Evolutionary conservation across 2,797 vertebrate genomes (phyloP).

Genomic region (Parauchenoglanis ngamensis): DNA sequence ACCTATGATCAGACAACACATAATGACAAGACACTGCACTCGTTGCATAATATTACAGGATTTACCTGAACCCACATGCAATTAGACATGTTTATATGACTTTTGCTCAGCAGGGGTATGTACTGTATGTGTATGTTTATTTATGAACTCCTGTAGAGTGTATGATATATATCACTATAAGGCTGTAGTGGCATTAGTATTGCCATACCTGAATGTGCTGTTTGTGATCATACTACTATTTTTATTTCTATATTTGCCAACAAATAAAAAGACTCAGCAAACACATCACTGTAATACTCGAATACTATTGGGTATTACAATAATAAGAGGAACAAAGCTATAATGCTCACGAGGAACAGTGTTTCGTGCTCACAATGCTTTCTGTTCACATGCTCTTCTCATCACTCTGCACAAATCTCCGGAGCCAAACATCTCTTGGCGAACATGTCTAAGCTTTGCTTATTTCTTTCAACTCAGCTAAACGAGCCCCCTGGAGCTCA

Average conservation of each 20-base stretch:
- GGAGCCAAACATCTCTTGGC: conserved; percentile 50
- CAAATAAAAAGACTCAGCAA: not conserved
- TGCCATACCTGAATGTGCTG: conserved; percentile 2
- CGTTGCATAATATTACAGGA: conserved; percentile 4
- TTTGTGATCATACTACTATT: conserved; percentile 9
- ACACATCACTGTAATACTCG: not conserved
- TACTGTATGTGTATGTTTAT: conserved; percentile 11
- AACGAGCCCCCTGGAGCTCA: conserved; percentile 48
- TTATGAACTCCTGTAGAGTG: conserved; percentile 1
- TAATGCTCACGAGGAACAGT: conserved; percentile 28
- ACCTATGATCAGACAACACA: conserved; percentile 19
- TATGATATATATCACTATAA: conserved; percentile 15
- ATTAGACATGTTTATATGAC: conserved; percentile 21
- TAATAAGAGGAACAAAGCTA: conserved; percentile 20
- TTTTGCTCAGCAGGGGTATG: conserved; percentile 13
- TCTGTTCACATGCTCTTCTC: conserved; percentile 54
- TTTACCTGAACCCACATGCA: not conserved
- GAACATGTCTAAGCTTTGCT: conserved; percentile 44
- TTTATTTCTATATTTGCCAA: conserved; percentile 15
- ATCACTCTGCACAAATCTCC: conserved; percentile 52
- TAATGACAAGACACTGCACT: conserved; percentile 11
- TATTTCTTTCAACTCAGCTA: conserved; percentile 45
- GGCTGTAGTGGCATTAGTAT: conserved; percentile 2
- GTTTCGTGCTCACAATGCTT: conserved; percentile 2
- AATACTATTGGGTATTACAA: not conserved